Conservation (phyloP, 1,140 invertebrate genomes). For the Delia radicum region DNA sequence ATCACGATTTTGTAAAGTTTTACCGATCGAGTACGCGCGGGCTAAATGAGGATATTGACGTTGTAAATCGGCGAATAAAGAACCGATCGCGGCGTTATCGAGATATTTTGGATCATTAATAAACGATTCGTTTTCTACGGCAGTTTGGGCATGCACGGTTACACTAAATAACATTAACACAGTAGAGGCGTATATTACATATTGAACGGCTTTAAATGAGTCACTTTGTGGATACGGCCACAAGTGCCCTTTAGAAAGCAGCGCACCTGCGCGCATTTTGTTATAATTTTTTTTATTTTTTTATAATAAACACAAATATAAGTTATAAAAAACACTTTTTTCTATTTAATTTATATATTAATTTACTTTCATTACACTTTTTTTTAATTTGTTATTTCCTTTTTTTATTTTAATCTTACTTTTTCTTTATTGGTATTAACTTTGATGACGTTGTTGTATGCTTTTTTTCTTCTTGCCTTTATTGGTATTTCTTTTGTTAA, state of each 20-base stretch:
- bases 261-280: slow-evolving; percentile 15
- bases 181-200: background rate
- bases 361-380: background rate
- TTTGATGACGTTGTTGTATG: slow-evolving; percentile 12
- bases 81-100: slow-evolving; percentile 39
- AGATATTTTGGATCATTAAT: slow-evolving; percentile 38
- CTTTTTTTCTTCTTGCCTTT: background rate
- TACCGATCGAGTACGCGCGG: slow-evolving; percentile 74
- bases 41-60: slow-evolving; percentile 60
- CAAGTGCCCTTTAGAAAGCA: background rate
- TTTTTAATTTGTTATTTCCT: background rate
- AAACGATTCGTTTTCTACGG: slow-evolving; percentile 29
- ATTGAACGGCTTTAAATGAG: background rate
- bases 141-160: background rate
- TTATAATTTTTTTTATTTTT: background rate
- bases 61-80: slow-evolving; percentile 38
- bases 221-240: background rate
- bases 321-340: background rate
- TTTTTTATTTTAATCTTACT: background rate
- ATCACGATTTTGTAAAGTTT: slow-evolving; percentile 72
- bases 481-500: background rate
- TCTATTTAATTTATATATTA: background rate
- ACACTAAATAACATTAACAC: background rate
- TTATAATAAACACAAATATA: background rate
- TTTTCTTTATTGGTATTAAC: background rate